Percentiles rank a stretch among this genome's conserved stretches.
phyloP scores from a whole-genome alignment of 2,113 vertebrate species.

The Rynchops niger region DNA sequence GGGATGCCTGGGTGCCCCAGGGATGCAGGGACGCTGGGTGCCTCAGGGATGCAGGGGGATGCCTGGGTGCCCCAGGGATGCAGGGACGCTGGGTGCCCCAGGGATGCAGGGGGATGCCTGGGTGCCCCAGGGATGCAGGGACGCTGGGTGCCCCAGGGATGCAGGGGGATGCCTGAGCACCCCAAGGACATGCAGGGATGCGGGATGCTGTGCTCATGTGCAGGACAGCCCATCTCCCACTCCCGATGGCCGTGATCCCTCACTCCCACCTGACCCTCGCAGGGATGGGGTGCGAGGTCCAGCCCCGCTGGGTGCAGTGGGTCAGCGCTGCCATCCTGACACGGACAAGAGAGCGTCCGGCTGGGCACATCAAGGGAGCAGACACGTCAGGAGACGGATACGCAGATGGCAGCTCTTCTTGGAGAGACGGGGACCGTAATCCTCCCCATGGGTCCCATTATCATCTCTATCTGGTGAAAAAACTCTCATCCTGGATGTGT shows the following conservation, averaged over 20 bases:
- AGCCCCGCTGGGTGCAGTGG: fast-evolving
- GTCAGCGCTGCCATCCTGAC: neutral
- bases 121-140: neutral
- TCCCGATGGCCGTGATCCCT: fast-evolving
- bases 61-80: too few species aligned
- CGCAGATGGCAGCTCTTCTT: constrained; percentile 44
- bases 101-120: neutral
- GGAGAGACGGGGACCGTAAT: neutral
- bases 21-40: neutral
- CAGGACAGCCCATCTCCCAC: neutral
- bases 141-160: neutral
- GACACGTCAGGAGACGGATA: neutral
- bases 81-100: neutral
- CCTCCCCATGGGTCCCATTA: constrained; percentile 60
- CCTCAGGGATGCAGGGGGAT: too few species aligned
- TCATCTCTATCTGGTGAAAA: constrained; percentile 57
- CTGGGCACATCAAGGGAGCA: fast-evolving
- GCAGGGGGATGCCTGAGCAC: neutral
- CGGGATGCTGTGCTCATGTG: neutral
- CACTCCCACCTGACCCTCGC: fast-evolving
- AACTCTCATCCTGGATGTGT: constrained; percentile 56
- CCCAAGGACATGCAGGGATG: too few species aligned
- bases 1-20: neutral
- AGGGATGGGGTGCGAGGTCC: fast-evolving
- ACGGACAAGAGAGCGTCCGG: fast-evolving